Percentiles rank a stretch among this genome's conserved stretches.
These are phyloP conservation scores for Onthophagus sagittarius DNA, from an alignment of 2,888 invertebrate genomes.

Conservation along the genomic window DNA sequence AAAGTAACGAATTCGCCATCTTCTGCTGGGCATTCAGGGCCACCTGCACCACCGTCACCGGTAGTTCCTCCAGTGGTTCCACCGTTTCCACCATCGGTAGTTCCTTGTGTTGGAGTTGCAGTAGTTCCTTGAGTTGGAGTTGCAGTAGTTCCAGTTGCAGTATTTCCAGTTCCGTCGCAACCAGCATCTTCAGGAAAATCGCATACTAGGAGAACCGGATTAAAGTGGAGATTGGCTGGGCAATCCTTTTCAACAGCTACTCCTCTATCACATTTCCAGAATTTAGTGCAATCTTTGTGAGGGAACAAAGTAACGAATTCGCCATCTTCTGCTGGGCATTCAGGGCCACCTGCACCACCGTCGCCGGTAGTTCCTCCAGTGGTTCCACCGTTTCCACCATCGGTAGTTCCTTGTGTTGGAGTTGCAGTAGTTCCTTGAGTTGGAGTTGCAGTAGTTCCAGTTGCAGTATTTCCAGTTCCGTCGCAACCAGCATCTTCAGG, in stretches of 20 bases:
- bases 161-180: conserved; percentile 3
- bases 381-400: not conserved
- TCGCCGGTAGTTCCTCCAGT: not conserved
- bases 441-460: not conserved
- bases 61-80: not conserved
- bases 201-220: conserved; percentile 9
- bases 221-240: conserved; percentile 6
- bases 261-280: conserved; percentile 21
- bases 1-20: conserved; percentile 16
- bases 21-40: conserved; percentile 13
- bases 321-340: conserved; percentile 20
- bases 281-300: conserved; percentile 20
- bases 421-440: not conserved
- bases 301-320: conserved; percentile 20
- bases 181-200: conserved; percentile 16
- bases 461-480: not conserved
- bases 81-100: not conserved
- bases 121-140: not conserved
- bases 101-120: not conserved
- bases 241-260: conserved; percentile 11
- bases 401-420: not conserved
- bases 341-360: not conserved
- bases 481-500: conserved; percentile 15
- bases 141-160: not conserved
- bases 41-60: not conserved